Evolutionary conservation across 2,888 invertebrate genomes (phyloP), one percentile per base, ranked within the genome.

Genomic region (Cheilosia vulpina): DNA sequence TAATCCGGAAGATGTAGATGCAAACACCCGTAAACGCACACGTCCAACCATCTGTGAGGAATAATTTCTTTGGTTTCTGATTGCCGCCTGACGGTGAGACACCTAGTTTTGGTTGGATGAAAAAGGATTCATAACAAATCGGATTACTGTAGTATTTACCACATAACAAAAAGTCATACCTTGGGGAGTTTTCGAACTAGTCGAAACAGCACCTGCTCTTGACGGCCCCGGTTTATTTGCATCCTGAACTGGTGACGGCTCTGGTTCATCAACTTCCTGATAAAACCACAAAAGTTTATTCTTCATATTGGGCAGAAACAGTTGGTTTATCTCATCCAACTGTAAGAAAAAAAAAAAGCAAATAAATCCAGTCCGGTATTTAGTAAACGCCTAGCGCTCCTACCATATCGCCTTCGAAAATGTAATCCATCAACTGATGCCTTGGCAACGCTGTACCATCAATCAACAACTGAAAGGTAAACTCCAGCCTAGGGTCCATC

Each of bases 401-500:
- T 92, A 96, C 96, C 97, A 97, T 97, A 89, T 97, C 96, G 87
- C 96, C 97, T 91, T 97, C 97, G 92, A 97, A 97, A 55, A 97
- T 96, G 90, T 97, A 96, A 91, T 97, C 97, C 96, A 97, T 97
- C 87, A 97, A 96, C 89, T 97, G 96, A 91, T 96, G 96, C 38
- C 97, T 93, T 0, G 96, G 95, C 65, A 97, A 93, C 17, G 96
- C 96, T 0, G 97, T 97, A 66, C 96, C 96, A 89, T 97, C 97
- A 90, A 97, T 96, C 87, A 97, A 93, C 63, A 97, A 94, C 91
- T 97, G 97, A 93, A 97, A 97, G 79, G 97, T 96, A 93, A 97
- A 97, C 93, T 97, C 97, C 94, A 97, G 93, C 84, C 97, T 94
- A 89, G 97, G 97, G 93, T 97, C 97, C 96, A 97, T 97, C 92